Conservation (phyloP, 2,888 invertebrate genomes). For the Seira sanloemensis region DNA sequence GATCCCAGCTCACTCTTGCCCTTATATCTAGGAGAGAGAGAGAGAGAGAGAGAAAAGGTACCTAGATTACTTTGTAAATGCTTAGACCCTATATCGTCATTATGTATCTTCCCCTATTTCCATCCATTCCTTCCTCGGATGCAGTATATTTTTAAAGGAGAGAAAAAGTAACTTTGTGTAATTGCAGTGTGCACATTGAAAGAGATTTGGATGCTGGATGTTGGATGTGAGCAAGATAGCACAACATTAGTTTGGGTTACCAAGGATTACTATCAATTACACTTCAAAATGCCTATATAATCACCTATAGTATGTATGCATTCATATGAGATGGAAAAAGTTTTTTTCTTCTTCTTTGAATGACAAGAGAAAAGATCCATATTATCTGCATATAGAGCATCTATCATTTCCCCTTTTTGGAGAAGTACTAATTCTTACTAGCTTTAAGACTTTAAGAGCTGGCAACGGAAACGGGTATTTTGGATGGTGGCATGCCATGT, state of each 20-base stretch:
- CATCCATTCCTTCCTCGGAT: too few species aligned
- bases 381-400: slow-evolving; percentile 45
- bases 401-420: too few species aligned
- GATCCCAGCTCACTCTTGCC: slow-evolving; percentile 65
- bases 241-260: background rate
- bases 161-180: background rate
- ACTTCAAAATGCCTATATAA: too few species aligned
- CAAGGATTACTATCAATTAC: slow-evolving; percentile 32
- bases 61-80: slow-evolving; percentile 8
- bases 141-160: too few species aligned
- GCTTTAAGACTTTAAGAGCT: background rate
- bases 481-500: slow-evolving; percentile 20
- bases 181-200: background rate
- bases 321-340: too few species aligned
- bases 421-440: too few species aligned
- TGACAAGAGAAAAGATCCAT: slow-evolving; percentile 41
- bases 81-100: background rate
- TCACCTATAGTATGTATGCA: too few species aligned
- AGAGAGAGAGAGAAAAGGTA: background rate
- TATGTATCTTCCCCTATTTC: background rate
- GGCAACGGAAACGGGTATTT: background rate
- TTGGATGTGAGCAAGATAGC: background rate
- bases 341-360: too few species aligned
- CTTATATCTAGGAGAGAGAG: too few species aligned
- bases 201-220: background rate